Evolutionary conservation across 1,140 invertebrate species (phyloP), one percentile per base, ranked within the genome.

Genomic region (Mycetomoellerius zeteki): DNA sequence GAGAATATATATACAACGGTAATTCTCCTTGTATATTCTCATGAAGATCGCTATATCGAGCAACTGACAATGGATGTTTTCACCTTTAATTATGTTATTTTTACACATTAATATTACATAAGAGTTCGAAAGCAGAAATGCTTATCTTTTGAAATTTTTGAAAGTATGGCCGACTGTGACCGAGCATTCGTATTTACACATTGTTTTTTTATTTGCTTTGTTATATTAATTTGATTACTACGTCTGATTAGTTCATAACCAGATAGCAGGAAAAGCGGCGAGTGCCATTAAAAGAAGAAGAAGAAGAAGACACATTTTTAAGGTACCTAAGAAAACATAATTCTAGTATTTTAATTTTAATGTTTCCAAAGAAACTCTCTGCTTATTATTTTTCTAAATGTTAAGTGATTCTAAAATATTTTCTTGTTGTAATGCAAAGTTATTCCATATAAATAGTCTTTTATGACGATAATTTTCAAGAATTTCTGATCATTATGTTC

Each of bases 21-120:
- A 16, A 77, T 77, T 24, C 21, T 77, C 16, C 21, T 62, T n/a
- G 58, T 50, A 64, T 56, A 56, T 24, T 69, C 37, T 69, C 21
- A 16, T 21, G 37, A 77, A 6, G 12, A 8, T n/a, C 21, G 21
- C 24, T 37, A 24, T 10, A 37, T 76, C 30, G 10, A 30, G 24
- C 52, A 37, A 37, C n/a, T 19, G 6, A 43, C n/a, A 37, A 43
- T 47, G 54, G 6, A 16, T 16, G 7, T 33, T 60, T 60, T 43
- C 8, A 64, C 5, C 6, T 62, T 64, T 27, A 16, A 62, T 77
- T 16, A 3, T 6, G 3, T 76, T 60, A 30, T 27, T 76, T 56
- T 58, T 56, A 30, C 5, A 6, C 19, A 19, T 30, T 71, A 52
- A 3, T 7, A 33, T 73, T 30, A 27, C 16, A 10, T 52, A 72